phyloP scores from a whole-genome alignment of 2,797 vertebrate species.

The Mallotus villosus region DNA sequence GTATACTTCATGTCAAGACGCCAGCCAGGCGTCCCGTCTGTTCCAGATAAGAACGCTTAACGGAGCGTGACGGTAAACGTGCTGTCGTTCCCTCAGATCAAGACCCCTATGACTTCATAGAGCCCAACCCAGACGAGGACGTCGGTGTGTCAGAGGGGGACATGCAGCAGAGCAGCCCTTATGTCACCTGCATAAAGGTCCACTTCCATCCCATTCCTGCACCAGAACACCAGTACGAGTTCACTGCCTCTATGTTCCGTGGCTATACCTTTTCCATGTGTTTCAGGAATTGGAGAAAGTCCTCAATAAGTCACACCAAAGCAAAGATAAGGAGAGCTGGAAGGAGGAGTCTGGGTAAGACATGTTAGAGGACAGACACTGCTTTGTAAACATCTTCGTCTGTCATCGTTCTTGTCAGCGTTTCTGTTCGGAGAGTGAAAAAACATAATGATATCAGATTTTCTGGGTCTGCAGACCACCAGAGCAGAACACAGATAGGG shows the following conservation, averaged over 20 bases:
- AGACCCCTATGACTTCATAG: constrained; percentile 93
- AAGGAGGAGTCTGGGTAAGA: constrained; percentile 88
- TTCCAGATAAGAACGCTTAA: too few species aligned
- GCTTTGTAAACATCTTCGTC: not conserved
- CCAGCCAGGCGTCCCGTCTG: too few species aligned
- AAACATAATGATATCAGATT: too few species aligned
- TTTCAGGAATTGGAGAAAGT: constrained; percentile 88
- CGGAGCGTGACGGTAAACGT: not conserved
- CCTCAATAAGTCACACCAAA: constrained; percentile 84
- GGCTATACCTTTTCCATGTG: constrained; percentile 23
- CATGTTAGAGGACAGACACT: not conserved
- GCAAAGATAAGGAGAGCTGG: constrained; percentile 84
- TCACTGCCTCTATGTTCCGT: too few species aligned
- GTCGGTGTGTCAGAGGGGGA: constrained; percentile 85
- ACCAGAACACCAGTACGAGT: not conserved
- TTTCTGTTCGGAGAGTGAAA: too few species aligned
- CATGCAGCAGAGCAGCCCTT: constrained; percentile 73
- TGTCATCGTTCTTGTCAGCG: too few species aligned
- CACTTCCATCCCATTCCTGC: not conserved
- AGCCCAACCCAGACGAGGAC: constrained; percentile 85
- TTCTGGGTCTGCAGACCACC: too few species aligned
- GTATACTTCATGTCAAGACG: constrained; percentile 37
- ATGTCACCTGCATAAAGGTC: constrained; percentile 90
- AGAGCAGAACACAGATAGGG: too few species aligned
- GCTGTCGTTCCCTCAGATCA: constrained; percentile 73